Evolutionary conservation across 2,113 vertebrate species (phyloP), one percentile per base, ranked within the genome.

Genomic region (Triplophysa rosa): DNA sequence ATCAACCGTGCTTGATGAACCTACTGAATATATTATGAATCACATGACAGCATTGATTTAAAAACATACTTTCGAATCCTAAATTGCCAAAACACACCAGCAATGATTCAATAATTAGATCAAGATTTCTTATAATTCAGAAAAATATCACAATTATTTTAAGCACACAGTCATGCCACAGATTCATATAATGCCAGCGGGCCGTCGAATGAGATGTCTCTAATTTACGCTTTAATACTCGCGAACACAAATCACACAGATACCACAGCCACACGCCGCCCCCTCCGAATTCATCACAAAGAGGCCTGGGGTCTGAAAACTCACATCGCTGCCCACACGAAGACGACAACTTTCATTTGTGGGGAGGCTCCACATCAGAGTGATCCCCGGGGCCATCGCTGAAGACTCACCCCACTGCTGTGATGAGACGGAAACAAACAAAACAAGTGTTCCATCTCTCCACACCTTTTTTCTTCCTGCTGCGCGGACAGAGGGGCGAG

Each of bases 361-460:
- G 37, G 70, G 54, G 56, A 42, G 70, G 56, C 70, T 61, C 42
- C 70, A 71, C 68, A 29, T 71, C 49, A 73, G 56, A 37, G 4
- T 42, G 70, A 61, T 73, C 29, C 54, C 70, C 58, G 56, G 70
- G 56, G 70, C 70, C 33, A 52, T 52, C 4, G 16, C 49, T 52
- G 16, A 52, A 52, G 49, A 52, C 49, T 52, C 49, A 52, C 49
- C 19, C 49, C 16, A 10, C 56, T 24, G 70, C 70, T 45, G 70
- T 73, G 70, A 61, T 73, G 70, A 61, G 70, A 42, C 33, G 37
- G n/a, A 73, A 73, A 61, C 70, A 73, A 71, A 71, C 49, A 71
- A 37, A 73, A 73, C 33, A 61, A 61, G 70, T 73, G 56, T 73
- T 73, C 56, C 37, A 61, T 73, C 70, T 61, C 37, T 73, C 70